These are phyloP conservation scores for Eupeodes luniger DNA, from an alignment of 2,888 invertebrate genomes.

Conservation along the genomic window DNA sequence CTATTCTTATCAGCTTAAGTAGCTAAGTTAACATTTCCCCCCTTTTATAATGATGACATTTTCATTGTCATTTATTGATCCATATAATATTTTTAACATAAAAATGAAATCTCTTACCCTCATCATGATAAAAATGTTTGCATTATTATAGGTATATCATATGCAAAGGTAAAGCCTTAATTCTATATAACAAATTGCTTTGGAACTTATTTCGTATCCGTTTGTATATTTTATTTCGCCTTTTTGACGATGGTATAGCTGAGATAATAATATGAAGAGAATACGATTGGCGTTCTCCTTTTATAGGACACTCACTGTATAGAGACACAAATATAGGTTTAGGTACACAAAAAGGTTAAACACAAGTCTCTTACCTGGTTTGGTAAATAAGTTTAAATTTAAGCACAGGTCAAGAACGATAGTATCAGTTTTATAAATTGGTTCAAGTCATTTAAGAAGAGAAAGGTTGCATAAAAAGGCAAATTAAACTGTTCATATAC, in stretches of 20 bases:
- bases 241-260: constrained; percentile 36
- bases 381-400: constrained; percentile 47
- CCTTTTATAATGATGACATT: constrained; percentile 39
- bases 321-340: too few species aligned
- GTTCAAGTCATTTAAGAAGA: constrained; percentile 4
- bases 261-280: constrained; percentile 38
- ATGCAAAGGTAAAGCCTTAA: constrained; percentile 8
- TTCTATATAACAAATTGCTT: constrained; percentile 37
- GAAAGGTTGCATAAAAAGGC: neutral
- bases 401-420: constrained; percentile 50
- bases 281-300: constrained; percentile 24
- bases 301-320: neutral
- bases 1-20: constrained; percentile 62
- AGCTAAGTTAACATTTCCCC: constrained; percentile 50
- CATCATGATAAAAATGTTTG: neutral
- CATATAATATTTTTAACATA: neutral
- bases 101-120: constrained; percentile 22
- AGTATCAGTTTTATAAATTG: constrained; percentile 27
- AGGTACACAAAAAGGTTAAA: constrained; percentile 16
- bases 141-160: too few species aligned
- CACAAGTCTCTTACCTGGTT: constrained; percentile 13
- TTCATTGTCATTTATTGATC: constrained; percentile 20
- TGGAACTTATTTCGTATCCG: constrained; percentile 38
- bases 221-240: constrained; percentile 20
- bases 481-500: constrained; percentile 13